Conservation (phyloP, 1,140 invertebrate species). For the Heliconius nattereri region DNA sequence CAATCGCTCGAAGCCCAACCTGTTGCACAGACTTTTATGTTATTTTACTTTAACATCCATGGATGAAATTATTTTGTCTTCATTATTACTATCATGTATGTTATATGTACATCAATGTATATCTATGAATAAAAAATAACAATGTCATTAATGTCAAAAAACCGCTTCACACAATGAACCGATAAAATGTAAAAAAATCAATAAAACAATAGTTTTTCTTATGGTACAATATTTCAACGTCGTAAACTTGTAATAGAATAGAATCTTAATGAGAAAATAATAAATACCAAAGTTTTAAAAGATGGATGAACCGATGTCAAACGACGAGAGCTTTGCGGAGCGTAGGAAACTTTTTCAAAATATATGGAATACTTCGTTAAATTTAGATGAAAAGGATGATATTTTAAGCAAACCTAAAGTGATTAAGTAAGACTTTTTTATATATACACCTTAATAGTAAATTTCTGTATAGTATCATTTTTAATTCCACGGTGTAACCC, state of each 20-base stretch:
- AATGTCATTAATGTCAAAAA: slow-evolving; percentile 1
- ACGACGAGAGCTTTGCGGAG: slow-evolving; percentile 62
- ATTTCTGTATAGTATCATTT: background rate
- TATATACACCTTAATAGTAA: background rate
- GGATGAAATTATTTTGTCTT: background rate
- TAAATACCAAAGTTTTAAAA: background rate
- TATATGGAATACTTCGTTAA: slow-evolving; percentile 62
- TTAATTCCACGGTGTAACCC: too few relatives aligned
- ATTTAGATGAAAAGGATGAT: slow-evolving; percentile 56
- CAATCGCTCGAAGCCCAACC: slow-evolving; percentile 40
- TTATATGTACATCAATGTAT: background rate
- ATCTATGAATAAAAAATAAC: background rate
- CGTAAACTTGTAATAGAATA: background rate
- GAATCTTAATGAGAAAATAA: slow-evolving; percentile 2
- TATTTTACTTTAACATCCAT: background rate
- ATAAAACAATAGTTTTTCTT: background rate
- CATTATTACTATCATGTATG: background rate
- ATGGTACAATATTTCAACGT: background rate
- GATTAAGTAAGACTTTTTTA: slow-evolving; percentile 56
- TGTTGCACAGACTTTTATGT: slow-evolving; percentile 45
- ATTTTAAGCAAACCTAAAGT: slow-evolving; percentile 62
- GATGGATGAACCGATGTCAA: slow-evolving; percentile 47
- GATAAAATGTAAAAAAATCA: background rate
- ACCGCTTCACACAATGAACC: background rate
- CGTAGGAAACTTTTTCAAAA: slow-evolving; percentile 66